Base-by-base conservation (phyloP, 2,888 invertebrate species). In the Chelonus formosanus region DNA sequence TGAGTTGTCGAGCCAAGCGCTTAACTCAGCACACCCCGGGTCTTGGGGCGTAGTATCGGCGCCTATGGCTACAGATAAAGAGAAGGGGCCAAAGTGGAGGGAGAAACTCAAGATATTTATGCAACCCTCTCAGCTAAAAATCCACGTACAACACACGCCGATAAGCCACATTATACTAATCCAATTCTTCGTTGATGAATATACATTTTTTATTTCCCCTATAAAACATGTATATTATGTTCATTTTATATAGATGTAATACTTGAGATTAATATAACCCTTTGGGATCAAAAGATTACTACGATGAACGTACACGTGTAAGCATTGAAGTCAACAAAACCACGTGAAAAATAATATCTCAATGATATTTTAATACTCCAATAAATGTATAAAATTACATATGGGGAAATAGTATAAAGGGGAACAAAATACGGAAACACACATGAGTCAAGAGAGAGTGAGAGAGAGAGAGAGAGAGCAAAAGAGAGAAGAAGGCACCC, bases 101-200 rank as follows among this genome's bases (percentile, higher is more conserved):
- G 65, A 70, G 69, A 71, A 64, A 59, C 59, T 32, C 8, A 70
- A 66, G 60, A 71, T 71, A 76, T 82, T 82, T 82, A 82, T 82
- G 82, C 82, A 82, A 82, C 82, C 82, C 82, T 81, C 76, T 76
- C 76, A 75, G 74, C 72, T 62, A 67, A 69, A 70, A 71, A 71
- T 71, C 67, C 71, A 71, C 69, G 70, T 70, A 68, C 59, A 70
- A 70, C 62, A 64, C 65, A 61, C 54, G 63, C 59, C 66, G 65
- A 34, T 50, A 50, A 40, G 40, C 59, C n/a, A 47, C 7, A 5
- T 10, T 52, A 4, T 40, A 40, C 6, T 40, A 40, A 40, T 40
- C 40, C 40, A 5, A 40, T 6, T 40, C 40, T 5, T 40, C 40
- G 40, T 40, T 40, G 40, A 40, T 5, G 6, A 40, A 40, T 40